Evolutionary conservation across 1,140 invertebrate genomes (phyloP).

Genomic region (Penaeus vannamei): DNA sequence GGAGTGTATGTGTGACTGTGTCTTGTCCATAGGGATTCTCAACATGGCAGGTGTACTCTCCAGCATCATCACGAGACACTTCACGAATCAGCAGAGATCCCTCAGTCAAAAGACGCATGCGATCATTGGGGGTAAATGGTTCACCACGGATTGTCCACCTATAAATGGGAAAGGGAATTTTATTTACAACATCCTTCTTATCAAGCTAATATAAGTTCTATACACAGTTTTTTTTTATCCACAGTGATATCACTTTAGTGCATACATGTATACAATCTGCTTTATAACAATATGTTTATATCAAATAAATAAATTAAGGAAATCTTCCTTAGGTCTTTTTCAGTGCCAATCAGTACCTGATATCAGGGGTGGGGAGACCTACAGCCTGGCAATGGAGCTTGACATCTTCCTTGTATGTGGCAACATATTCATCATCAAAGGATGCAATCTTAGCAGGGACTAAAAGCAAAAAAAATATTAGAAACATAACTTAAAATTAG

Average conservation of each 20-base stretch:
- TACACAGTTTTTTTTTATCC: no score
- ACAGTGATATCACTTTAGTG: no score
- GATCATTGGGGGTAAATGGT: constrained; percentile 80
- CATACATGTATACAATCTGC: background rate
- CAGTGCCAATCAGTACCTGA: constrained; percentile 71
- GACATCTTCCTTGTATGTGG: constrained; percentile 91
- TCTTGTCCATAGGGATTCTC: constrained; percentile 94
- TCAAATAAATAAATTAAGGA: no score
- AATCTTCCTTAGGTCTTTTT: constrained; percentile 76
- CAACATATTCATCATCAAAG: constrained; percentile 90
- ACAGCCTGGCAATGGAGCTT: constrained; percentile 92
- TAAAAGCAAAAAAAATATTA: constrained; percentile 71
- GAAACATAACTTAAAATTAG: background rate
- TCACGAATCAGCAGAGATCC: constrained; percentile 91
- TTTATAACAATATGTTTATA: background rate
- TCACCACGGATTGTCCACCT: constrained; percentile 72
- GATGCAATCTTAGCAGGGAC: constrained; percentile 94
- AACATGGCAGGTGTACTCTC: constrained; percentile 87
- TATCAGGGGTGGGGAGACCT: constrained; percentile 88
- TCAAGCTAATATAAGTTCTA: no score
- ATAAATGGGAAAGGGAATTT: background rate
- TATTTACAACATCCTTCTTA: background rate
- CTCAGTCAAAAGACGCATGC: constrained; percentile 87
- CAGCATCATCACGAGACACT: constrained; percentile 89
- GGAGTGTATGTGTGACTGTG: constrained; percentile 89